phyloP scores from a whole-genome alignment of 2,113 vertebrate genomes.

The Callipepla californica region DNA sequence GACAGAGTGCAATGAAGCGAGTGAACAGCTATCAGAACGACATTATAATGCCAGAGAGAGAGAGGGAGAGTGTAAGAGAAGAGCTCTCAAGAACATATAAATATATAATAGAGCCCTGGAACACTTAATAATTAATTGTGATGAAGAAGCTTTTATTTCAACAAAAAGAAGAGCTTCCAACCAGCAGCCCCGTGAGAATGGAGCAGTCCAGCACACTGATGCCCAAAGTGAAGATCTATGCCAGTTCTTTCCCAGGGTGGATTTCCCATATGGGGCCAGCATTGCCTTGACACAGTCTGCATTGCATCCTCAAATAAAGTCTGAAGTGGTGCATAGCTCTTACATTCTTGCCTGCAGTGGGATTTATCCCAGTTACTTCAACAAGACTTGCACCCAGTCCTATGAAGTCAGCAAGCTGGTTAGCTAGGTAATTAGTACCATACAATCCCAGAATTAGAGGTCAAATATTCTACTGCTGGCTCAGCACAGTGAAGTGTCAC shows the following conservation, averaged over 20 bases:
- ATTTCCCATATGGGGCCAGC: neutral
- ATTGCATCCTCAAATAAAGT: neutral
- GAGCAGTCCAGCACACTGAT: neutral
- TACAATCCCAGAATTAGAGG: neutral
- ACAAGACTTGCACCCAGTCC: neutral
- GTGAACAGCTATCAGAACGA: constrained; percentile 70
- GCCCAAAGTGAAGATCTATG: neutral
- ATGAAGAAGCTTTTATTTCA: constrained; percentile 71
- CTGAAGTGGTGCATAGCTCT: neutral
- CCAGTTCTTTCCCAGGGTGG: neutral
- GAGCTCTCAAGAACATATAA: constrained; percentile 71
- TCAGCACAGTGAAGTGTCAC: neutral
- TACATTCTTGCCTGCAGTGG: neutral
- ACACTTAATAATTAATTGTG: constrained; percentile 74
- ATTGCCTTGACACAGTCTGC: neutral
- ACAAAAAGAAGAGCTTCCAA: constrained; percentile 50
- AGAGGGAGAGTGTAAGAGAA: constrained; percentile 16
- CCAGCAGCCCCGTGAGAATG: neutral
- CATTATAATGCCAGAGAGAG: constrained; percentile 20
- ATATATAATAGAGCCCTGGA: constrained; percentile 72
- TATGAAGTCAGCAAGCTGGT: neutral
- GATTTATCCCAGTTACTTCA: neutral
- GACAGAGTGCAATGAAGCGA: constrained; percentile 66
- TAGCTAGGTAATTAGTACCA: neutral
- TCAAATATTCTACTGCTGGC: neutral